Conservation (phyloP, 2,888 invertebrate genomes). For the Hirtodrosophila cameraria region DNA sequence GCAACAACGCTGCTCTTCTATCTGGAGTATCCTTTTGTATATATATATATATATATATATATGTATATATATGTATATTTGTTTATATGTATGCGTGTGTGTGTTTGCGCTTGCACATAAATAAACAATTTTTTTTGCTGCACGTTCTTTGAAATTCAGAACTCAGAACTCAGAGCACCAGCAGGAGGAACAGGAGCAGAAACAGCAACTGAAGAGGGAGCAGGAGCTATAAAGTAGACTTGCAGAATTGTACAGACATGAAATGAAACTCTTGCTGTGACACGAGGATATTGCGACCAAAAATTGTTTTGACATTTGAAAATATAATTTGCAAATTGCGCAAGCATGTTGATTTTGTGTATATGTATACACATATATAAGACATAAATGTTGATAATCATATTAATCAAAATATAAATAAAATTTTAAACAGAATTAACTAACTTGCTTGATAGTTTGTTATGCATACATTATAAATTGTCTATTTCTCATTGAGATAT, state of each 20-base stretch:
- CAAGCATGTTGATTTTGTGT: not conserved
- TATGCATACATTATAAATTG: too few species aligned
- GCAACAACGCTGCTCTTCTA: constrained; percentile 30
- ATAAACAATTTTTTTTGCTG: constrained; percentile 60
- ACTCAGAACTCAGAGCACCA: too few species aligned
- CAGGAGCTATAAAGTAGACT: constrained; percentile 1
- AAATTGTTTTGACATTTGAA: constrained; percentile 42
- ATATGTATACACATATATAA: not conserved
- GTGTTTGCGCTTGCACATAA: constrained; percentile 60
- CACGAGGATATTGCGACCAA: constrained; percentile 1
- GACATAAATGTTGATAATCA: too few species aligned
- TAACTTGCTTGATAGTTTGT: too few species aligned
- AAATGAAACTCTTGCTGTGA: constrained; percentile 5
- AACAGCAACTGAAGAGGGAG: not conserved
- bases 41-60: too few species aligned
- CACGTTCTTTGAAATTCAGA: constrained; percentile 53
- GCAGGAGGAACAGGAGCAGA: too few species aligned
- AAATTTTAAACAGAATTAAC: too few species aligned
- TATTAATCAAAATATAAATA: not conserved
- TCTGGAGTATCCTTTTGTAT: constrained; percentile 52
- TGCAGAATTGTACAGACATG: not conserved
- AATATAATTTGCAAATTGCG: constrained; percentile 38
- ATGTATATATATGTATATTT: too few species aligned
- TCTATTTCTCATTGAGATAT: too few species aligned
- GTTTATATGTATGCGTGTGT: constrained; percentile 2